Evolutionary conservation across 2,113 vertebrate species (phyloP).

Genomic region (Pionites leucogaster): DNA sequence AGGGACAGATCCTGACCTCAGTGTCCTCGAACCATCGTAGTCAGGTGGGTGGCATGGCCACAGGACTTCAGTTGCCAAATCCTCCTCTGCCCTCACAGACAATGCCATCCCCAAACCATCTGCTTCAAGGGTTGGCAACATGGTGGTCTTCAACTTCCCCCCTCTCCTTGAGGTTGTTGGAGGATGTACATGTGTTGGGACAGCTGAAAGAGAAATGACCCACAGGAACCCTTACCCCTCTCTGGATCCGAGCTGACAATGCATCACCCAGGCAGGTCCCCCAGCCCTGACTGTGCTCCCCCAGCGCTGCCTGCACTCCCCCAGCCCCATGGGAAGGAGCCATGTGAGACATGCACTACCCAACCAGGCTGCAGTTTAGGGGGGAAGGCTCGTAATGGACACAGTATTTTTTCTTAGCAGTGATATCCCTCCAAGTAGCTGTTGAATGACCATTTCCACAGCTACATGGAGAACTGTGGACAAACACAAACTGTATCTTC

Average conservation of each 20-base stretch:
- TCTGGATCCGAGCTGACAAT: background rate
- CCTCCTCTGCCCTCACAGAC: background rate
- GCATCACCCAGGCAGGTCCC: background rate
- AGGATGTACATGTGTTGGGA: accelerated
- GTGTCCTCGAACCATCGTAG: background rate
- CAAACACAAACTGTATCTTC: background rate
- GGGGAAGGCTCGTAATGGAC: background rate
- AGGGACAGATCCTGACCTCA: background rate
- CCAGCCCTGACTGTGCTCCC: background rate
- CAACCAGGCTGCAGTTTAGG: background rate
- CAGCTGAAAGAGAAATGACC: background rate
- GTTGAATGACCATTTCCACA: background rate
- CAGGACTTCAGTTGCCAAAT: background rate
- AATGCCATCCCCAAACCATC: background rate
- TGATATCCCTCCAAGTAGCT: background rate
- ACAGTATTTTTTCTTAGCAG: background rate
- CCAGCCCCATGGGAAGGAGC: background rate
- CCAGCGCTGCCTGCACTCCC: background rate
- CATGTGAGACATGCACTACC: accelerated
- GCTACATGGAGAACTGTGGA: background rate
- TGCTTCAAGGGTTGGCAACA: background rate
- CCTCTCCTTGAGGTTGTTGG: background rate
- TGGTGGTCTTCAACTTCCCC: background rate
- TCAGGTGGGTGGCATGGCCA: background rate
- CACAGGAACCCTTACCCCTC: background rate